Evolutionary conservation across 2,888 invertebrate genomes (phyloP), one percentile per base, ranked within the genome.

Genomic region (Yponomeuta cagnagella): DNA sequence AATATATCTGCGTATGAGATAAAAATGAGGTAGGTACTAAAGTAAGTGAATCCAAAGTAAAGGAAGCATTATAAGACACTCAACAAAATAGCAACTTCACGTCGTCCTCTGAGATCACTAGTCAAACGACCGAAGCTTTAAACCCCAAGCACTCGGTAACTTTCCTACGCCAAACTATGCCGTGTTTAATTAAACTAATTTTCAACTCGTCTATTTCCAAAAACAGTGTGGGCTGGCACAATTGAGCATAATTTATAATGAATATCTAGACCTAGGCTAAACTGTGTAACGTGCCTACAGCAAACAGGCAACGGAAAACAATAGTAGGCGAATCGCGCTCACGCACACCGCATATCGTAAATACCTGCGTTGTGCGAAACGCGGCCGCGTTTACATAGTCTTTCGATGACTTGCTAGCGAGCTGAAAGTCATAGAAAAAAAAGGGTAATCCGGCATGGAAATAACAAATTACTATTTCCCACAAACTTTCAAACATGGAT

Each of bases 311-410:
- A 64, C 79, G 76, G 78, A 79, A 72, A 82, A 80, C 81, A 80
- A 80, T 80, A 78, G 79, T 79, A 78, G 77, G 72, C 74, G 77
- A 75, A 69, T 48, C 70, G 63, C 30, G 58, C 71, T 43, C 70
- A 72, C 79, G 79, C 77, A 78, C 75, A 71, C 74, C 74, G 75
- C 74, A 72, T 78, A 75, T 81, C 83, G 79, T 83, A 83, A 83
- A 83, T 83, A 83, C 84, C 84, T 84, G 84, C 79, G 78, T 82
- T 81, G 82, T 79, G 81, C 5, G 52, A 58, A 23, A 58, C 76
- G 74, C 74, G 74, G 43, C 43, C 48, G 70, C 58, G 73, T 81
- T 81, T 73, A 68, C 6, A 72, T 43, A 5, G 43, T 1, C 66
- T 37, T 30, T 73, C 66, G 10, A 77, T 8, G 43, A 15, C 12